These are phyloP conservation scores for Zaprionus africanus DNA, from an alignment of 1,140 invertebrate species.

Conservation along the genomic window DNA sequence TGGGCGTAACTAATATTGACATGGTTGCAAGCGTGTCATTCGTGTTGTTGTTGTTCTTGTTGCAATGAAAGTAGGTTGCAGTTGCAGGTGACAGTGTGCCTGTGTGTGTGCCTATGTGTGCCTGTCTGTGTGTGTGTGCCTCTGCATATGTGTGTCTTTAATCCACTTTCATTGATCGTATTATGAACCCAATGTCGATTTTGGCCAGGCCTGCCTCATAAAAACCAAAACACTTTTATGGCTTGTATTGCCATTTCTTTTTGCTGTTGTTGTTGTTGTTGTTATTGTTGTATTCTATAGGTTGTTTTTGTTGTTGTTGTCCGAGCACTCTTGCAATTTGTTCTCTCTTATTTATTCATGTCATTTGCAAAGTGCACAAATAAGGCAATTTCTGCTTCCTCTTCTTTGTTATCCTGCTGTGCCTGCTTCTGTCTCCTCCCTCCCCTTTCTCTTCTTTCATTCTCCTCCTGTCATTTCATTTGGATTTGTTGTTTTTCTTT, in stretches of 20 bases:
- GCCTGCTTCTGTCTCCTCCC: neutral
- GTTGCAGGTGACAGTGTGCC: conserved; percentile 18
- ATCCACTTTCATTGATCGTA: conserved; percentile 79
- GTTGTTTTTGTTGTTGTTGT: neutral
- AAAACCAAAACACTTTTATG: conserved; percentile 73
- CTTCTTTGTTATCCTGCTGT: neutral
- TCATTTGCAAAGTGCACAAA: conserved; percentile 25
- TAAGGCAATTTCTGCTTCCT: neutral
- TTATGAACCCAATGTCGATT: conserved; percentile 45
- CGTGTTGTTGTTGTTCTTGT: conserved; percentile 26
- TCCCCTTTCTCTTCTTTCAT: neutral
- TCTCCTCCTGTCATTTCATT: conserved; percentile 3
- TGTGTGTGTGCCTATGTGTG: conserved; percentile 12
- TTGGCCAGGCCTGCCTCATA: conserved; percentile 30
- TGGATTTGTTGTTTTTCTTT: conserved; percentile 23
- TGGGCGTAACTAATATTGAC: conserved; percentile 75
- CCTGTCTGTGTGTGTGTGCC: neutral
- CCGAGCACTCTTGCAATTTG: conserved; percentile 23
- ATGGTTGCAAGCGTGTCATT: conserved; percentile 56
- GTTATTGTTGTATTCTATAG: neutral
- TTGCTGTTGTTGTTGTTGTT: neutral
- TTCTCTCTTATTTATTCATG: conserved; percentile 35
- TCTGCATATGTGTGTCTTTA: conserved; percentile 47
- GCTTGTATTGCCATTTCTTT: conserved; percentile 50
- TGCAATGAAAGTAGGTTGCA: conserved; percentile 67